Conservation (phyloP, 2,113 vertebrate species). For the Mirounga angustirostris region DNA sequence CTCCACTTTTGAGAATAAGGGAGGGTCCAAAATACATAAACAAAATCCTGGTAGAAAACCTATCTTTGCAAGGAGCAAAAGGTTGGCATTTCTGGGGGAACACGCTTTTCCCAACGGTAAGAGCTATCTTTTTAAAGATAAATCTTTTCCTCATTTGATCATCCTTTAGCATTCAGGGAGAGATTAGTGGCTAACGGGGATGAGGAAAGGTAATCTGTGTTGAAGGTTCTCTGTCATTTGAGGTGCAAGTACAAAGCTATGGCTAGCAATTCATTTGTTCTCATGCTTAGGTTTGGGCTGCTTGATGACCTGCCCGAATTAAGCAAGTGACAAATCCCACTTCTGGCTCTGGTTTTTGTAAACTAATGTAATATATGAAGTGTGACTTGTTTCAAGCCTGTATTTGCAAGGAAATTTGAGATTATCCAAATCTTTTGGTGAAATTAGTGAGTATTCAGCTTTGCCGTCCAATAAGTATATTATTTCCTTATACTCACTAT, state of each 20-base stretch:
- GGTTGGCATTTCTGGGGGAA: slow-evolving; percentile 60
- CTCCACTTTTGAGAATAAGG: slow-evolving; percentile 46
- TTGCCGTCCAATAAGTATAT: background rate
- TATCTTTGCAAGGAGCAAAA: slow-evolving; percentile 66
- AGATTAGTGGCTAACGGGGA: slow-evolving; percentile 41
- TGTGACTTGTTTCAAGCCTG: background rate
- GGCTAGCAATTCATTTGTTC: background rate
- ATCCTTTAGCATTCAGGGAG: background rate
- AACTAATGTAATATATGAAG: background rate
- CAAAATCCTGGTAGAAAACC: slow-evolving; percentile 44
- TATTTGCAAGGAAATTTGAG: slow-evolving; percentile 4
- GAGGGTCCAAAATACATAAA: background rate
- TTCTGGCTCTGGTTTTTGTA: background rate
- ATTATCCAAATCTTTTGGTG: background rate
- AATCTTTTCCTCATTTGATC: slow-evolving; percentile 57
- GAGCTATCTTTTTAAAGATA: slow-evolving; percentile 75
- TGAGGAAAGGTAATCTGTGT: background rate
- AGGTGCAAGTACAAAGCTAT: background rate
- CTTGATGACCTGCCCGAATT: background rate
- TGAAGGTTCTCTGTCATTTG: background rate
- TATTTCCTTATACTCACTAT: background rate
- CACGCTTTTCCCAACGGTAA: slow-evolving; percentile 85
- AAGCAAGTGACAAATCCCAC: background rate
- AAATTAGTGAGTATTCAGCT: background rate
- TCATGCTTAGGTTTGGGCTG: background rate